Evolutionary conservation across 2,113 vertebrate species (phyloP).

Genomic region (Ailuropoda melanoleuca): DNA sequence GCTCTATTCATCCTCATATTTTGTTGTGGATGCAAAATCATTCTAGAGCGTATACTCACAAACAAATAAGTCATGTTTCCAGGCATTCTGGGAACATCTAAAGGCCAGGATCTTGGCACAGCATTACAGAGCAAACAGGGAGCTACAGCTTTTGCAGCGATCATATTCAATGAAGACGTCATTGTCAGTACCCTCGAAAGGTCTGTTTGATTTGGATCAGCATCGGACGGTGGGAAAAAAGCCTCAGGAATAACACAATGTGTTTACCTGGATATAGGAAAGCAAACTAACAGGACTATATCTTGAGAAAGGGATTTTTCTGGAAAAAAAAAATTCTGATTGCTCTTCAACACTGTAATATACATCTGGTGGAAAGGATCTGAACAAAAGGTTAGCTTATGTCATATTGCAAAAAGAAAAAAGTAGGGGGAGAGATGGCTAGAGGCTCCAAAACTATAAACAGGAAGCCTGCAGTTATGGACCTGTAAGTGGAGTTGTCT

Average conservation of each 20-base stretch:
- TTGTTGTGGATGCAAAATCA: slow-evolving; percentile 42
- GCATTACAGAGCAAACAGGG: slow-evolving; percentile 8
- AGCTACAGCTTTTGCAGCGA: neutral
- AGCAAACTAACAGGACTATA: neutral
- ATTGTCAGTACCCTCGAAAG: slow-evolving; percentile 45
- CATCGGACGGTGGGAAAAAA: fast-evolving
- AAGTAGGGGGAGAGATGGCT: no score
- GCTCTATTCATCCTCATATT: slow-evolving; percentile 1
- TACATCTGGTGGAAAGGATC: neutral
- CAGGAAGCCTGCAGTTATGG: neutral
- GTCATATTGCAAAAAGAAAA: neutral
- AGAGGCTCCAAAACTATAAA: neutral
- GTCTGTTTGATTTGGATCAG: slow-evolving; percentile 74
- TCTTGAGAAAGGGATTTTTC: neutral
- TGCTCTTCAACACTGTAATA: neutral
- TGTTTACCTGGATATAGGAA: slow-evolving; percentile 32
- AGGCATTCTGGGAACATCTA: slow-evolving; percentile 50
- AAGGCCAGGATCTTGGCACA: slow-evolving; percentile 59
- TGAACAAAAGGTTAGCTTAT: neutral
- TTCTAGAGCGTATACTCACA: neutral
- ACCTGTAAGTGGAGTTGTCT: neutral
- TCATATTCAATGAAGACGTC: slow-evolving; percentile 65
- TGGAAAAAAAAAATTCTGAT: neutral
- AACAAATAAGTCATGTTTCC: neutral
- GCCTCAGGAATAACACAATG: fast-evolving